phyloP scores from a whole-genome alignment of 2,797 vertebrate genomes.

The Pogonophryne albipinna region DNA sequence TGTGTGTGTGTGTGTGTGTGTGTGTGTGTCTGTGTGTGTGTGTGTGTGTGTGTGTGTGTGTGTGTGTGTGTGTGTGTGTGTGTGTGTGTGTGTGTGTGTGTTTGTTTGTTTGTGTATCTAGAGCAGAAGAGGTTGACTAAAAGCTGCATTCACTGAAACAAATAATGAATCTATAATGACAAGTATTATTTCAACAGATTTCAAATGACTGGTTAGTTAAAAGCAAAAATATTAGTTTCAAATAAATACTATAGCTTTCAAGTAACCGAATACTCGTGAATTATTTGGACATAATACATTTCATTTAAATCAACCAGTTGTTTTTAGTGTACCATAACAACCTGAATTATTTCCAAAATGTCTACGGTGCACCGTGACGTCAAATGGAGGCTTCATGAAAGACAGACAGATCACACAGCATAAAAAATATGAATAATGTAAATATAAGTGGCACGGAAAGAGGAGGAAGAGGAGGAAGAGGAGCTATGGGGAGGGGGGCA shows the following conservation, averaged over 20 bases:
- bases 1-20: neutral
- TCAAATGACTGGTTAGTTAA: no score
- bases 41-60: conserved; percentile 6
- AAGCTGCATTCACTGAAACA: neutral
- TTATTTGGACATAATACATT: no score
- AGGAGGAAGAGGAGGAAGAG: conserved; percentile 15
- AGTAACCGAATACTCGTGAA: no score
- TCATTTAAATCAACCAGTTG: no score
- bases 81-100: conserved; percentile 3
- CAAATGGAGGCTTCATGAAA: neutral
- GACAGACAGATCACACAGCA: neutral
- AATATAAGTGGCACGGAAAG: neutral
- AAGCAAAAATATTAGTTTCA: no score
- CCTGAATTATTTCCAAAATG: neutral
- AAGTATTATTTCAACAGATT: no score
- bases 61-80: conserved; percentile 12
- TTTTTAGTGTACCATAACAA: no score
- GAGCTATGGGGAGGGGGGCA: conserved; percentile 42
- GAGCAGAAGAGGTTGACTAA: neutral
- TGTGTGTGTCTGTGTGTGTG: conserved; percentile 1
- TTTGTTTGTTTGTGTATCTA: neutral
- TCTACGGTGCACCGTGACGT: neutral
- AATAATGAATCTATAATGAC: neutral
- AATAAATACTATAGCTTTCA: no score
- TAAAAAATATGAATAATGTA: conserved; percentile 10